Evolutionary conservation across 2,113 vertebrate species (phyloP), one percentile per base, ranked within the genome.

Genomic region (Bettongia penicillata): DNA sequence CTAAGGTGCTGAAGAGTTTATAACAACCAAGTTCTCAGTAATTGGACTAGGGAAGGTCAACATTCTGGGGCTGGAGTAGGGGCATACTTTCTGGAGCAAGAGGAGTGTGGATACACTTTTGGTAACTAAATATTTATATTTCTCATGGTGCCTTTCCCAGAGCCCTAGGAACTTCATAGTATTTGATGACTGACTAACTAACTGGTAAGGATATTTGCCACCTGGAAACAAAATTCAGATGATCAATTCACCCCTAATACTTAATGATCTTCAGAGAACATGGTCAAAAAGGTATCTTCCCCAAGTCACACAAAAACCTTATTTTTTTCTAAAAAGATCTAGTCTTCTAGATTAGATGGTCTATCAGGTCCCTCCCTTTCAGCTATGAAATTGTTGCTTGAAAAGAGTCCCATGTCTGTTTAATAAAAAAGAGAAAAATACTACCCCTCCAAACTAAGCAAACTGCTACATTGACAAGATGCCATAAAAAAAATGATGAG

Each of bases 211-310:
- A 90, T n/a, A 48, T 95, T 90, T 92, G 53, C 48, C 48, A 92
- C 55, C 91, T 55, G 51, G 93, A 93, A 96, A 93, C 24, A 90
- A 94, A 95, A 95, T 50, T 96, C 90, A 91, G 89, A 90, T 97
- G 53, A 93, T 5, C 89, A 53, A 93, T 28, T 97, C 90, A 95
- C 90, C 96, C 52, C 90, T 95, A 95, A 93, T 50, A 91, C 94
- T 94, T 93, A 92, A 24, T 77, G 89, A 90, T 50, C 93, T 97
- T 92, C 68, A 91, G 37, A 95, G 8, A 96, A 48, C 53, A 61
- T 37, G 11, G 61, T 68, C 31, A 68, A 68, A 68, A 68, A 94
- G 89, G 55, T 0, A 51, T 68, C 12, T 68, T 48, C 61, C 53
- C 31, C 89, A 90, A 25, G 96, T 95, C 43, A 90, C 47, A 61